Base-by-base conservation (phyloP, 2,113 vertebrate species). In the Heterotilapia buettikoferi region DNA sequence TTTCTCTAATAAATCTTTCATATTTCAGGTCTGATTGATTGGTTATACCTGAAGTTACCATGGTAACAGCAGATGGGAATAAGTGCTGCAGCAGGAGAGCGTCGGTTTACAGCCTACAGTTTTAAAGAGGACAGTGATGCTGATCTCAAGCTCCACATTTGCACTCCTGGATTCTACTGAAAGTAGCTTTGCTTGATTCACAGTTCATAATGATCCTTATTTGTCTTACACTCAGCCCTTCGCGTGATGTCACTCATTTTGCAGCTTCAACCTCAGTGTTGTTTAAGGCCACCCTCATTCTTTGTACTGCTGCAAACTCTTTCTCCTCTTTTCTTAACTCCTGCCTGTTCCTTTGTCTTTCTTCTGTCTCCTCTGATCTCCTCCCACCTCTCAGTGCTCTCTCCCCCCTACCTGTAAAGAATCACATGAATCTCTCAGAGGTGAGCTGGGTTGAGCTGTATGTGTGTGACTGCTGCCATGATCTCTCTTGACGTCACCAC, bases 341-440 rank as follows among this genome's bases (percentile, higher is more conserved):
- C 36, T 2, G 38, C 21, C 29, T 59, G 36, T 18, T 29, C 2
- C 11, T 29, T 78, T 26, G 21, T 85, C 31, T 12, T 31, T 53
- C n/a, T 73, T 43, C 18, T 47, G 18, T 21, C 33, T 38, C 68
- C 21, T 83, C 16, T 53, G 84, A 26, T 86, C 26, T 80, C 47
- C 24, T 40, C 26, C 79, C 4, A 3, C 21, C 19, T n/a, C 14
- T 5, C 9, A 3, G 0, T 33, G 16, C 19, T 40, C 29, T 33
- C 29, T 5, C 21, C 6, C 6, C 13, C 7, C 36, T 2, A 86
- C 84, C 82, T 84, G 82, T 26, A 80, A 86, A 80, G 86, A 6
- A 86, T 80, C 33, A 54, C 45, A 81, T 76, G 4, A 85, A 82
- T 83, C 57, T 87, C 85, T 90, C 71, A 93, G 68, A 52, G 54